phyloP scores from a whole-genome alignment of 2,797 vertebrate species.

The Falco concolor region DNA sequence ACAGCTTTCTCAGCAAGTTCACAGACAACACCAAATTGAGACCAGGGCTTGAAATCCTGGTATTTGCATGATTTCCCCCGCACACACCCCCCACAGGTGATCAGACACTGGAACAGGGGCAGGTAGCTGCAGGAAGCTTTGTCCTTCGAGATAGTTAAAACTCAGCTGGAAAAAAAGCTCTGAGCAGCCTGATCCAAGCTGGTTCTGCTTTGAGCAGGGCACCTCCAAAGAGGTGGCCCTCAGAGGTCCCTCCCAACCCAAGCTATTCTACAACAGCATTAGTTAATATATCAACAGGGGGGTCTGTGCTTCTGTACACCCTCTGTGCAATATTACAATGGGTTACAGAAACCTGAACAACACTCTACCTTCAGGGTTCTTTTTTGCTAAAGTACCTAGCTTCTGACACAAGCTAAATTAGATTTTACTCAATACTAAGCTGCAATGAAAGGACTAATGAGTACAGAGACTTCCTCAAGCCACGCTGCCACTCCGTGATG shows the following conservation, averaged over 20 bases:
- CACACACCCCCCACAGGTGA: neutral
- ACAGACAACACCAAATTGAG: neutral
- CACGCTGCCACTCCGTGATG: neutral
- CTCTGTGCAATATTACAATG: neutral
- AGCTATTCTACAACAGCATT: neutral
- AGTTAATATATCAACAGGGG: neutral
- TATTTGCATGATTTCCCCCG: rapidly evolving
- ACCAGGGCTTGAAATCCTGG: neutral
- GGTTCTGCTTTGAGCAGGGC: neutral
- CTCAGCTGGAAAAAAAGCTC: neutral
- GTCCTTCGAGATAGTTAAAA: neutral
- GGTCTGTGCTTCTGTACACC: neutral
- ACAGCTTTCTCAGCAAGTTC: neutral
- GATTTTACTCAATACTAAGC: neutral
- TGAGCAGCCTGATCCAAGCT: neutral
- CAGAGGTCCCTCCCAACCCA: neutral
- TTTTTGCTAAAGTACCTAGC: neutral
- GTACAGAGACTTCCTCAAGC: neutral
- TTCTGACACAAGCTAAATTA: neutral
- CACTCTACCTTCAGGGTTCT: neutral
- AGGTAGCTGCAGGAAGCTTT: neutral
- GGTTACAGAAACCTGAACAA: neutral
- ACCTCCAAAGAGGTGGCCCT: neutral
- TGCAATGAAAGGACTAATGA: neutral
- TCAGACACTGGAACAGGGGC: neutral